phyloP scores from a whole-genome alignment of 2,113 vertebrate species.

The Polyodon spathula region DNA sequence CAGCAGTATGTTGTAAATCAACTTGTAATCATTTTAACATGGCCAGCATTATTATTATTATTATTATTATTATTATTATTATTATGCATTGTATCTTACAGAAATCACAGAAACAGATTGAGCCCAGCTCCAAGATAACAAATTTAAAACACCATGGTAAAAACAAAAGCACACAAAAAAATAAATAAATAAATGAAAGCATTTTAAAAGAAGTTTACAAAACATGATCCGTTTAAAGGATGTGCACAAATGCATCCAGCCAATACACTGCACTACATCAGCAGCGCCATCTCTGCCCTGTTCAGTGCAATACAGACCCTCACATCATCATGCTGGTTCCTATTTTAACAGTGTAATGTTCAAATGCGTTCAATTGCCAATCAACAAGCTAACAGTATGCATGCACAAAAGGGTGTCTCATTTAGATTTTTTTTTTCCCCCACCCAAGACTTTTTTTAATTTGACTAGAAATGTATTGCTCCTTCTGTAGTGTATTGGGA shows the following conservation, averaged over 20 bases:
- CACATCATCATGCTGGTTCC: no score
- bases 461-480: no score
- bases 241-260: constrained; percentile 20
- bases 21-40: constrained; percentile 31
- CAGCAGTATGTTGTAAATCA: constrained; percentile 50
- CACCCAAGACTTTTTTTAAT: no score
- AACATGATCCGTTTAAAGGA: constrained; percentile 12
- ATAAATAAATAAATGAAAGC: constrained; percentile 29
- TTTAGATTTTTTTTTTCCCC: no score
- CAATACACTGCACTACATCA: constrained; percentile 11
- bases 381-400: no score
- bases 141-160: constrained; percentile 41
- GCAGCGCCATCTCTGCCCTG: no score
- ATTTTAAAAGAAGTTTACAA: constrained; percentile 21
- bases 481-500: no score
- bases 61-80: constrained; percentile 18
- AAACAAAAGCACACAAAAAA: constrained; percentile 34
- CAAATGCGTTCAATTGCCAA: no score
- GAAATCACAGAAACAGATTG: constrained; percentile 32
- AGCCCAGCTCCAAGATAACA: constrained; percentile 73
- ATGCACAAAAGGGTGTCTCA: no score
- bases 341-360: no score
- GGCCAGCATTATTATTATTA: constrained; percentile 51
- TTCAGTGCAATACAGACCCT: no score
- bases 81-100: constrained; percentile 27